Conservation (phyloP, 2,113 vertebrate genomes). For the Atlantisia rogersi region DNA sequence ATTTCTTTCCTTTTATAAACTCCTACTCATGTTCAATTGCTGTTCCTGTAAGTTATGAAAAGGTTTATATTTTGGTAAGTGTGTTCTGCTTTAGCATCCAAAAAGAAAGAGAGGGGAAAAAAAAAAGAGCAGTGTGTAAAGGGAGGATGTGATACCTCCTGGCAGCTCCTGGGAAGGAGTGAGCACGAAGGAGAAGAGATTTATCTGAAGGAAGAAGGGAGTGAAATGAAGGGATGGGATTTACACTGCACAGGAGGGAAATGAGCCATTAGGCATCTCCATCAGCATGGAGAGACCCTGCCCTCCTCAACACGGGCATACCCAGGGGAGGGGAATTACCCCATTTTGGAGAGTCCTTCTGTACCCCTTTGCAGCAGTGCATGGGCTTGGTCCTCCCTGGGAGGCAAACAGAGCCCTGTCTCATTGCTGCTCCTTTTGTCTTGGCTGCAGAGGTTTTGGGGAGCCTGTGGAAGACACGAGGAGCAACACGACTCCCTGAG, state of each 20-base stretch:
- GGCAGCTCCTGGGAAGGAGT: background rate
- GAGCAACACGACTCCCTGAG: accelerated
- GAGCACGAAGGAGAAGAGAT: background rate
- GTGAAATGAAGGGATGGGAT: background rate
- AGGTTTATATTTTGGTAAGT: conserved; percentile 22
- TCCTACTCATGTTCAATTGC: conserved; percentile 13
- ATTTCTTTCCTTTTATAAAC: conserved; percentile 20
- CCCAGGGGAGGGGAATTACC: background rate
- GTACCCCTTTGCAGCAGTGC: accelerated
- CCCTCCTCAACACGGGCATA: background rate
- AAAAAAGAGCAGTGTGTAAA: background rate
- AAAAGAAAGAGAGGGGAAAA: background rate
- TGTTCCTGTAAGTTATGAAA: background rate
- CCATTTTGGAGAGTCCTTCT: background rate
- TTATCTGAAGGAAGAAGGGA: conserved; percentile 7
- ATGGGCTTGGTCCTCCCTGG: accelerated
- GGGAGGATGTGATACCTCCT: background rate
- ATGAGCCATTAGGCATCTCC: background rate
- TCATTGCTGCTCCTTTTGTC: background rate
- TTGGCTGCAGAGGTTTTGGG: background rate
- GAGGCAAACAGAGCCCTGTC: background rate
- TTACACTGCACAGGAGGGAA: background rate
- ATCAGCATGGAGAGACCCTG: background rate
- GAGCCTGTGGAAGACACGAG: background rate
- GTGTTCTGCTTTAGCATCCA: background rate